Percentiles rank a stretch among this genome's conserved stretches.
phyloP scores from a whole-genome alignment of 2,113 vertebrate species.

The Pipa parva region DNA sequence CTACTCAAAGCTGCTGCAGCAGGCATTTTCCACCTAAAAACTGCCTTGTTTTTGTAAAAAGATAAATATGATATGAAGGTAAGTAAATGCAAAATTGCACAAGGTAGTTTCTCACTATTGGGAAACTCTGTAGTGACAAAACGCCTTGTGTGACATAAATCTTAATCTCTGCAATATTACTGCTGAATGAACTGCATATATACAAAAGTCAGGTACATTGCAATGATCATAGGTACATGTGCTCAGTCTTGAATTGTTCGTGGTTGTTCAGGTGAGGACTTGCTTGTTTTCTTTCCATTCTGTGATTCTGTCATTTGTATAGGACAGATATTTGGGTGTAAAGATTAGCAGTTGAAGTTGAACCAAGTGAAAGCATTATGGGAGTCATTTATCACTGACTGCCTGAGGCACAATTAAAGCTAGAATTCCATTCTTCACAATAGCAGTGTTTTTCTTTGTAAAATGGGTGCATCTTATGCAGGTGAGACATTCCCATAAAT shows the following conservation, averaged over 20 bases:
- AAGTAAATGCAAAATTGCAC: too few relatives aligned
- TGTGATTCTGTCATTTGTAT: neutral
- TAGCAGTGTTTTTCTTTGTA: neutral
- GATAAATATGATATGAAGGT: too few relatives aligned
- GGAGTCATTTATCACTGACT: neutral
- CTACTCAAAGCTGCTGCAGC: too few relatives aligned
- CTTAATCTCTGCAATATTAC: neutral
- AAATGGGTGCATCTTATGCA: neutral
- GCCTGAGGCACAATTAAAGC: neutral
- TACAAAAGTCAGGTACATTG: neutral
- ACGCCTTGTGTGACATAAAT: neutral
- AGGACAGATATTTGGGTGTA: neutral
- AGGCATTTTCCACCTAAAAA: too few relatives aligned
- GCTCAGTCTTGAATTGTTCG: too few relatives aligned
- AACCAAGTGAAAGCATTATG: neutral
- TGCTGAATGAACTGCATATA: too few relatives aligned
- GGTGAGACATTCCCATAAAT: neutral
- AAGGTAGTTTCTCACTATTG: too few relatives aligned
- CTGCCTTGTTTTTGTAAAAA: too few relatives aligned
- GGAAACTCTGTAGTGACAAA: too few relatives aligned
- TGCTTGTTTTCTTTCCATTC: neutral
- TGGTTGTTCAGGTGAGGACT: neutral
- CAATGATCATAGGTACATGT: neutral
- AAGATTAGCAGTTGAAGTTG: neutral
- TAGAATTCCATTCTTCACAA: neutral